A percentile compares a stretch with the other conserved stretches of the same genome.
phyloP scores from a whole-genome alignment of 2,797 vertebrate species.

The Philypnodon macrostomus region DNA sequence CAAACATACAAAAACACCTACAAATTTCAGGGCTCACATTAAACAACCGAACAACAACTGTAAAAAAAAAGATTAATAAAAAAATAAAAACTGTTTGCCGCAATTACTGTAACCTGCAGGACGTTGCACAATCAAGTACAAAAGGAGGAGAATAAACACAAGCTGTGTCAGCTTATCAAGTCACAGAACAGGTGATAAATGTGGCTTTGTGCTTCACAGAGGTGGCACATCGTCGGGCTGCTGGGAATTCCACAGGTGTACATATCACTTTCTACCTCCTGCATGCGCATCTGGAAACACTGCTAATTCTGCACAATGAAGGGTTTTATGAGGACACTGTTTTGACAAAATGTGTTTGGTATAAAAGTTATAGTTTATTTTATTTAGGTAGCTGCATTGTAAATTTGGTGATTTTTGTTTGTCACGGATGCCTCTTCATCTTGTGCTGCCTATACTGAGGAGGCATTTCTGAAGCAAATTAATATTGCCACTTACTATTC shows the following conservation, averaged over 20 bases:
- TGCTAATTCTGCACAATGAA: constrained; percentile 15
- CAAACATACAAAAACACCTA: neutral
- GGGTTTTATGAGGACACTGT: neutral
- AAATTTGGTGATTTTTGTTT: constrained; percentile 20
- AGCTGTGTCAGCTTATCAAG: constrained; percentile 17
- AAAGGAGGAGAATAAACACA: constrained; percentile 19
- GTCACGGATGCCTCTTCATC: constrained; percentile 20
- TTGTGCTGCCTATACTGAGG: constrained; percentile 56
- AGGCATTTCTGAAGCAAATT: constrained; percentile 66
- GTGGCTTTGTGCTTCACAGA: constrained; percentile 8
- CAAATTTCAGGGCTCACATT: neutral
- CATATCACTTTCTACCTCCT: constrained; percentile 7
- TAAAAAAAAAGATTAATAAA: too few relatives aligned
- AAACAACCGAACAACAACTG: neutral
- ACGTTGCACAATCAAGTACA: constrained; percentile 8
- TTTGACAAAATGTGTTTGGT: constrained; percentile 10
- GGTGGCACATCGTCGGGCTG: constrained; percentile 17
- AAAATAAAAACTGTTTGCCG: neutral
- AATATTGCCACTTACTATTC: constrained; percentile 64
- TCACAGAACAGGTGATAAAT: constrained; percentile 27
- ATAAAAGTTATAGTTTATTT: constrained; percentile 22
- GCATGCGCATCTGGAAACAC: constrained; percentile 13
- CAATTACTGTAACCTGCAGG: constrained; percentile 21
- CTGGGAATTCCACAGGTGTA: constrained; percentile 25
- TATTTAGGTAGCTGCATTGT: constrained; percentile 19